These are phyloP conservation scores for Lysiphlebus fabarum DNA, from an alignment of 1,140 invertebrate genomes.

Conservation along the genomic window DNA sequence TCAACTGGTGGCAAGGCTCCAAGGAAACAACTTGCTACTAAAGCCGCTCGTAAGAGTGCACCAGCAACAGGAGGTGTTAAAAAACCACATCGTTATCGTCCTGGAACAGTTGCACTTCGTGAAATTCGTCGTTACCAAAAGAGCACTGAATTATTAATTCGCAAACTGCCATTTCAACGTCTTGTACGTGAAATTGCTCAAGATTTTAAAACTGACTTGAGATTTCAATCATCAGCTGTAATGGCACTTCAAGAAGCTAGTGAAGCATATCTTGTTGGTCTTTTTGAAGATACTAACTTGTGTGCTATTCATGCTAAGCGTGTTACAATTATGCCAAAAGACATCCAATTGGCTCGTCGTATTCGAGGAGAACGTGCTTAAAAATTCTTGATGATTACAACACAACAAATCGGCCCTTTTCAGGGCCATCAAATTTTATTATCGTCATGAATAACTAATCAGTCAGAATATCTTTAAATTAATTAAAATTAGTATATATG, in stretches of 20 bases:
- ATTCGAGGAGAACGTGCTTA: slow-evolving; percentile 81
- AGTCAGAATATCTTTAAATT: no score
- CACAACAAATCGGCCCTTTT: slow-evolving; percentile 10
- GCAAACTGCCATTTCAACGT: slow-evolving; percentile 4
- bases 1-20: slow-evolving; percentile 2
- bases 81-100: slow-evolving; percentile 1
- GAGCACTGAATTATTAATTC: slow-evolving; percentile 1
- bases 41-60: slow-evolving; percentile 8
- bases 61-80: slow-evolving; percentile 5
- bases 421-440: slow-evolving; percentile 5
- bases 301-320: no score
- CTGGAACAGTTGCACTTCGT: slow-evolving; percentile 1
- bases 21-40: slow-evolving; percentile 1
- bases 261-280: no score
- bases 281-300: no score
- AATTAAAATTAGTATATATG: no score
- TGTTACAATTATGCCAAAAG: no score
- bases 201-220: slow-evolving; percentile 5
- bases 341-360: no score
- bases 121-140: slow-evolving; percentile 7
- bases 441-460: no score
- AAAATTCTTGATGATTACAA: no score
- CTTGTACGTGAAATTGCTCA: slow-evolving; percentile 2
- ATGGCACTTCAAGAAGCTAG: slow-evolving; percentile 11
- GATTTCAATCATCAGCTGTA: slow-evolving; percentile 1